Conservation (phyloP, 2,113 vertebrate genomes). For the Falco punctatus region DNA sequence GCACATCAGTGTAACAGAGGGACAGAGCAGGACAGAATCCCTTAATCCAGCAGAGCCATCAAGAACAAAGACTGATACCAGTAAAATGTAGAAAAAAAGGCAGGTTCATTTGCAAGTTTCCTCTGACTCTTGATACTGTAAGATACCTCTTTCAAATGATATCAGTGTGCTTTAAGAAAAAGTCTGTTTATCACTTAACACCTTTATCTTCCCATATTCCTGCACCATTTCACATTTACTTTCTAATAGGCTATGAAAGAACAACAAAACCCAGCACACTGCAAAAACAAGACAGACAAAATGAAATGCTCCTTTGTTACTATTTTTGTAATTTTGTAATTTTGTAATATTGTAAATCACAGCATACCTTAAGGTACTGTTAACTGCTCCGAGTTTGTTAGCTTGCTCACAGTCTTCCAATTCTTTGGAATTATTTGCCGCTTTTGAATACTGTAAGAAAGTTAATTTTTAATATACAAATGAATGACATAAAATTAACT, state of each 20-base stretch:
- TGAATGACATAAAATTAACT: not conserved
- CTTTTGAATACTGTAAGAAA: conserved; percentile 85
- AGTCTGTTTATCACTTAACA: not conserved
- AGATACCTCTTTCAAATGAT: not conserved
- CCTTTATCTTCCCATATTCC: not conserved
- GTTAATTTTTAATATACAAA: not conserved
- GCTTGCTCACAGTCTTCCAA: conserved; percentile 90
- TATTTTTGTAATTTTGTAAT: not conserved
- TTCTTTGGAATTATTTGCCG: conserved; percentile 76
- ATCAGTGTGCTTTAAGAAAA: not conserved
- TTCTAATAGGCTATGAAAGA: not conserved
- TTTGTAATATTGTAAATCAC: conserved; percentile 8
- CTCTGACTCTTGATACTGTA: not conserved
- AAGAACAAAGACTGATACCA: not conserved
- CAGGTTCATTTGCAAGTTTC: not conserved
- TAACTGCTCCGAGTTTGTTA: conserved; percentile 91
- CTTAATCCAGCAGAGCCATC: not conserved
- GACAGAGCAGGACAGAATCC: not conserved
- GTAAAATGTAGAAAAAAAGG: not conserved
- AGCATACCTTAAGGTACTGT: conserved; percentile 92
- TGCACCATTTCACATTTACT: not conserved
- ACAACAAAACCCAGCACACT: not conserved
- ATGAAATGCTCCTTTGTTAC: not conserved
- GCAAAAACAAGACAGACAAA: conserved; percentile 12
- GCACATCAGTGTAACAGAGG: not conserved